A percentile compares a stretch with the other conserved stretches of the same genome.
phyloP scores from a whole-genome alignment of 1,140 invertebrate genomes.

The Trachelipus rathkii region DNA sequence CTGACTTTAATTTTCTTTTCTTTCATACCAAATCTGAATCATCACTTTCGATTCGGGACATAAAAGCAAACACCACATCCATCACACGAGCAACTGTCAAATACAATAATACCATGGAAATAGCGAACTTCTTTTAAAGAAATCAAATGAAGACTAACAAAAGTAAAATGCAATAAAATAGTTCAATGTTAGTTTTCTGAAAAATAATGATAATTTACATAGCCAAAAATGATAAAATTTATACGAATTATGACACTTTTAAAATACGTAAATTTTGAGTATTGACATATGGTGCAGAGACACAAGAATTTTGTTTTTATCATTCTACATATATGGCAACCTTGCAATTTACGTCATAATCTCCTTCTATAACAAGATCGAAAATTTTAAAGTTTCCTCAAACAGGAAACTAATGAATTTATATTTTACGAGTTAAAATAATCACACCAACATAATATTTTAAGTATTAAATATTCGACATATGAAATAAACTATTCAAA shows the following conservation, averaged over 20 bases:
- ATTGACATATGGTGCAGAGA: slow-evolving; percentile 7
- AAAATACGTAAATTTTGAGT: not conserved
- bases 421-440: too few species aligned
- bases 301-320: not conserved
- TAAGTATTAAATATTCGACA: too few species aligned
- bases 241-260: too few species aligned
- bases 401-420: too few species aligned
- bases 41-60: slow-evolving; percentile 6
- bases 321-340: not conserved
- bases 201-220: too few species aligned
- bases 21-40: slow-evolving; percentile 8
- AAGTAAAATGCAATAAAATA: too few species aligned
- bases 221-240: too few species aligned
- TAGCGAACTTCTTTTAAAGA: not conserved
- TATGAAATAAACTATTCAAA: too few species aligned
- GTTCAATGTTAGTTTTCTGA: too few species aligned
- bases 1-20: slow-evolving; percentile 3
- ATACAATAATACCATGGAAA: not conserved
- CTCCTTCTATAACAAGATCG: too few species aligned
- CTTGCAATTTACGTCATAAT: not conserved
- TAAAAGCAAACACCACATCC: not conserved
- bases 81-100: not conserved
- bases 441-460: too few species aligned
- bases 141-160: not conserved
- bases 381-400: too few species aligned